Evolutionary conservation across 2,888 invertebrate species (phyloP).

Genomic region (Melinaea marsaeus): DNA sequence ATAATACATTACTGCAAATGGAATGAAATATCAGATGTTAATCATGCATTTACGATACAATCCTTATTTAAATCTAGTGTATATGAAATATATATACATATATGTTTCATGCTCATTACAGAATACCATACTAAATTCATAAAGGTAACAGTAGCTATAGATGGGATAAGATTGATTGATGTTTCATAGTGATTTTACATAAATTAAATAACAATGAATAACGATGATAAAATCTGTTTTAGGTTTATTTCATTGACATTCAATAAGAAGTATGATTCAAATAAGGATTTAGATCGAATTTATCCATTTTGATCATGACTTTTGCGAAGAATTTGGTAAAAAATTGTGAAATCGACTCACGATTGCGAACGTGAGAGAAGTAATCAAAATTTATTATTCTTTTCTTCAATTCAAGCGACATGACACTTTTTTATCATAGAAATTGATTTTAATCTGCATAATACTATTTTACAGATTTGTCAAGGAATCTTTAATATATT

Average conservation of each 20-base stretch:
- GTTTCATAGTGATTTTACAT: too few species aligned
- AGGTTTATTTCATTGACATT: slow-evolving; percentile 21
- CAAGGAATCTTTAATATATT: too few species aligned
- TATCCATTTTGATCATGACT: slow-evolving; percentile 63
- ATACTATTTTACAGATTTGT: slow-evolving; percentile 36
- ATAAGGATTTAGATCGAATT: slow-evolving; percentile 40
- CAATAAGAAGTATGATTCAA: slow-evolving; percentile 26
- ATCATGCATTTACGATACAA: too few species aligned
- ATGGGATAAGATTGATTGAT: too few species aligned
- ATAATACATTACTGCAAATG: too few species aligned
- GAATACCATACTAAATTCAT: too few species aligned
- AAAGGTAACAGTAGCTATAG: too few species aligned
- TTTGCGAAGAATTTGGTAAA: slow-evolving; percentile 31
- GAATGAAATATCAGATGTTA: too few species aligned
- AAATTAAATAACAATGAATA: neutral
- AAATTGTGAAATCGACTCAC: slow-evolving; percentile 72
- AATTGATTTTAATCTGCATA: slow-evolving; percentile 42
- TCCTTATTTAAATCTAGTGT: too few species aligned
- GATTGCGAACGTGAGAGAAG: slow-evolving; percentile 69
- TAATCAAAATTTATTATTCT: slow-evolving; percentile 75
- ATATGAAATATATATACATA: too few species aligned
- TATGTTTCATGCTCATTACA: too few species aligned
- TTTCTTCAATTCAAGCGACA: slow-evolving; percentile 60
- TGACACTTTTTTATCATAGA: slow-evolving; percentile 55
- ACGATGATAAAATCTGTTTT: neutral